phyloP scores from a whole-genome alignment of 2,888 invertebrate species.

The Onthophagus sagittarius region DNA sequence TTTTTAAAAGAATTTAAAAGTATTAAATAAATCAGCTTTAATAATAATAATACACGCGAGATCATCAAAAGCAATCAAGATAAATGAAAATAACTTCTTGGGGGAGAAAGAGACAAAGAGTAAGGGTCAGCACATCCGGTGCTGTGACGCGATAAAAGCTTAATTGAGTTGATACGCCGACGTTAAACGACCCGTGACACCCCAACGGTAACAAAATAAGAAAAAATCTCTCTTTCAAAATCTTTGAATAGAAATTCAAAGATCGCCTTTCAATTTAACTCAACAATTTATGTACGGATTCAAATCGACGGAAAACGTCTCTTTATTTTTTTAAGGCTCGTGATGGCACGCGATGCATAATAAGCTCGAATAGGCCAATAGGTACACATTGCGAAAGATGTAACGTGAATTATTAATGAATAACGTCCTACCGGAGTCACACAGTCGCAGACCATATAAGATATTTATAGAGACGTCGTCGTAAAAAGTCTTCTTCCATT shows the following conservation, averaged over 20 bases:
- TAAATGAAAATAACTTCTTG: not conserved
- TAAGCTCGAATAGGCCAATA: not conserved
- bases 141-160: not conserved
- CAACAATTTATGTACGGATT: no score
- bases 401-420: not conserved
- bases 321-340: no score
- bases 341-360: not conserved
- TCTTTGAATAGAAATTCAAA: no score
- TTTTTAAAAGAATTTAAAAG: no score
- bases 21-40: no score
- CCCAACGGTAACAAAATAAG: not conserved
- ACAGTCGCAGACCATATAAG: not conserved
- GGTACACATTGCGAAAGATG: not conserved
- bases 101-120: not conserved
- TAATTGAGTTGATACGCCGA: not conserved
- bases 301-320: no score
- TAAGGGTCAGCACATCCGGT: not conserved
- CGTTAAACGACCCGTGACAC: not conserved
- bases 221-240: not conserved
- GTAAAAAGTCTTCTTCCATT: no score
- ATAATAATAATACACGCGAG: no score
- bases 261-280: no score
- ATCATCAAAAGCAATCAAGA: not conserved
- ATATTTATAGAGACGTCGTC: not conserved
- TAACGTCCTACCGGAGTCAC: not conserved